phyloP scores from a whole-genome alignment of 2,888 invertebrate genomes.

The Steinernema carpocapsae region DNA sequence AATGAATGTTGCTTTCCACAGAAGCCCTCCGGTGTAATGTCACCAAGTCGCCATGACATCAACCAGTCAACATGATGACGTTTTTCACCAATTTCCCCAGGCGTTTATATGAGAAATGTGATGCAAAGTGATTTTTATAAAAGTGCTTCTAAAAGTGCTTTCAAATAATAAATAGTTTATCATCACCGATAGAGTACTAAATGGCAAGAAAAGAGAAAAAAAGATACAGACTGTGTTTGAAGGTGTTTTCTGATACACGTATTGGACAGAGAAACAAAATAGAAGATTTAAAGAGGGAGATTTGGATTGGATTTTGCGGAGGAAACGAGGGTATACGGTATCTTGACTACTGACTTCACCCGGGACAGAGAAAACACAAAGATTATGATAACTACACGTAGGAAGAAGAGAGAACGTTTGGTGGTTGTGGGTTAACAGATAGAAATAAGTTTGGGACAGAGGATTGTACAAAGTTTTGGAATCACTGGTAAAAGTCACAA shows the following conservation, averaged over 20 bases:
- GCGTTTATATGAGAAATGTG: too few relatives aligned
- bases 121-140: too few relatives aligned
- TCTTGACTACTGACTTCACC: neutral
- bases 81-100: too few relatives aligned
- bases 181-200: too few relatives aligned
- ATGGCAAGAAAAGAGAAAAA: neutral
- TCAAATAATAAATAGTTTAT: conserved; percentile 1
- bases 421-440: neutral
- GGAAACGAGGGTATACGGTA: too few relatives aligned
- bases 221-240: neutral
- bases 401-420: neutral
- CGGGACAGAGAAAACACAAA: neutral
- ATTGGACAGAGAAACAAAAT: neutral
- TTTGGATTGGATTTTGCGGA: too few relatives aligned
- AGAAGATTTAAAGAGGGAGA: neutral
- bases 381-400: neutral
- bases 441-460: neutral
- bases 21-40: too few relatives aligned
- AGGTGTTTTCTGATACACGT: conserved; percentile 10
- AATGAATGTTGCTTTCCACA: too few relatives aligned
- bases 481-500: neutral
- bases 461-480: conserved; percentile 1
- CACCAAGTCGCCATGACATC: too few relatives aligned
- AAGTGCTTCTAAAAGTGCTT: too few relatives aligned
- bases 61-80: too few relatives aligned